Percentiles rank a stretch among this genome's conserved stretches.
These are phyloP conservation scores for Anastatus disparis DNA, from an alignment of 1,140 invertebrate species.

Conservation along the genomic window DNA sequence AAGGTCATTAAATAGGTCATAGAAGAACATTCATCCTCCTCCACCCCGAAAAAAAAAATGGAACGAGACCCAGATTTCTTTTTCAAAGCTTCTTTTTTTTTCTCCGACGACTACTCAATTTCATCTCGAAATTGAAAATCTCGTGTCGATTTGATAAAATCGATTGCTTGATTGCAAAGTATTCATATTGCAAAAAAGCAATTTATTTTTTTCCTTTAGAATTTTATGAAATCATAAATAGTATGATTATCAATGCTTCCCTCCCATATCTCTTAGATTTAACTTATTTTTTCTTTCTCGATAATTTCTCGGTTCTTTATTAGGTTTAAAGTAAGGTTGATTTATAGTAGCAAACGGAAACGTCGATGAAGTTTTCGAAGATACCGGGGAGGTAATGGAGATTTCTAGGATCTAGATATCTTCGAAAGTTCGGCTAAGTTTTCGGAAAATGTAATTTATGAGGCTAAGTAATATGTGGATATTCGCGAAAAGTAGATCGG, in stretches of 20 bases:
- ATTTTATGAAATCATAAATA: too few relatives aligned
- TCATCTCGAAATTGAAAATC: slow-evolving; percentile 23
- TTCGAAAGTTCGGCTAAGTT: too few relatives aligned
- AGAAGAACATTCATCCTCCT: too few relatives aligned
- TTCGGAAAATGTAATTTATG: too few relatives aligned
- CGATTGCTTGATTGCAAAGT: slow-evolving; percentile 9
- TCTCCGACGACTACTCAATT: slow-evolving; percentile 20
- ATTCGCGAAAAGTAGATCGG: too few relatives aligned
- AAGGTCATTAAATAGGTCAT: slow-evolving; percentile 16
- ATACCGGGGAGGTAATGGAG: slow-evolving; percentile 14
- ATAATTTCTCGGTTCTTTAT: too few relatives aligned
- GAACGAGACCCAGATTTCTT: slow-evolving; percentile 17
- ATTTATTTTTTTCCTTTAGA: slow-evolving; percentile 27
- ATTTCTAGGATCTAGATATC: too few relatives aligned
- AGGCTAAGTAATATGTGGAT: too few relatives aligned
- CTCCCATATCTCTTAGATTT: too few relatives aligned
- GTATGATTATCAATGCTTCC: too few relatives aligned
- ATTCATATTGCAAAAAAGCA: slow-evolving; percentile 26
- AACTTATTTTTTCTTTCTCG: too few relatives aligned
- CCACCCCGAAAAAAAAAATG: neutral
- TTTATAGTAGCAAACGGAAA: neutral
- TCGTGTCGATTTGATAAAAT: slow-evolving; percentile 10
- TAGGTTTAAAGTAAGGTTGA: too few relatives aligned
- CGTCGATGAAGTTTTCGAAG: neutral
- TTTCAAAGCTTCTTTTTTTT: neutral